These are phyloP conservation scores for Pelmatolapia mariae DNA, from an alignment of 2,113 vertebrate genomes.

Conservation along the genomic window DNA sequence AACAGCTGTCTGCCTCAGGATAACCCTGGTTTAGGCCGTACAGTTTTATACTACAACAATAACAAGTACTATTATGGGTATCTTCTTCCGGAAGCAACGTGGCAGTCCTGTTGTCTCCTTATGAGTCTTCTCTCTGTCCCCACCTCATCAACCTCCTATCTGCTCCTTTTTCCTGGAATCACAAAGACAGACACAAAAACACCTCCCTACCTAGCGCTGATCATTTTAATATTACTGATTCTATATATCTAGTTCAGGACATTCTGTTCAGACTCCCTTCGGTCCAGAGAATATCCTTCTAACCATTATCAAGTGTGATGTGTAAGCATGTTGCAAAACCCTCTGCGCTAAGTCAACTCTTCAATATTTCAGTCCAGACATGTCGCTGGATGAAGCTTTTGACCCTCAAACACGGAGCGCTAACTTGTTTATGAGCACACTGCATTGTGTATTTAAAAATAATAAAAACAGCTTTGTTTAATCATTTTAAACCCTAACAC, in stretches of 20 bases:
- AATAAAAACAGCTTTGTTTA: not conserved
- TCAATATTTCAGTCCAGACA: not conserved
- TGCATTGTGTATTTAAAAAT: not conserved
- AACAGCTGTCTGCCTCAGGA: not conserved
- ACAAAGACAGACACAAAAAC: not conserved
- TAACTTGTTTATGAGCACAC: not conserved
- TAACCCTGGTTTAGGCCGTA: not conserved
- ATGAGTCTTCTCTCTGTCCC: not conserved
- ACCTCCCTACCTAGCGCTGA: not conserved
- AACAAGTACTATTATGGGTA: not conserved
- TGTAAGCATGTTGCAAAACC: not conserved
- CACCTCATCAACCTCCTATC: not conserved
- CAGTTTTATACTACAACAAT: not conserved
- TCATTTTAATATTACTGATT: not conserved
- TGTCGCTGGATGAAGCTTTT: not conserved
- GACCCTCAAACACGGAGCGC: not conserved
- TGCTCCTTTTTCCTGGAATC: not conserved
- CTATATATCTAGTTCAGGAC: not conserved
- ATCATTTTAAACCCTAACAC: not conserved
- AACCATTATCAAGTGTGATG: not conserved
- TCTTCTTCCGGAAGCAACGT: not conserved
- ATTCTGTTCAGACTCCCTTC: not conserved
- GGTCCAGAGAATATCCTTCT: not conserved
- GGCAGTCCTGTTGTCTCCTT: not conserved
- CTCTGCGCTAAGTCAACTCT: not conserved